Evolutionary conservation across 2,888 invertebrate genomes (phyloP).

Genomic region (Drosophila limbata): DNA sequence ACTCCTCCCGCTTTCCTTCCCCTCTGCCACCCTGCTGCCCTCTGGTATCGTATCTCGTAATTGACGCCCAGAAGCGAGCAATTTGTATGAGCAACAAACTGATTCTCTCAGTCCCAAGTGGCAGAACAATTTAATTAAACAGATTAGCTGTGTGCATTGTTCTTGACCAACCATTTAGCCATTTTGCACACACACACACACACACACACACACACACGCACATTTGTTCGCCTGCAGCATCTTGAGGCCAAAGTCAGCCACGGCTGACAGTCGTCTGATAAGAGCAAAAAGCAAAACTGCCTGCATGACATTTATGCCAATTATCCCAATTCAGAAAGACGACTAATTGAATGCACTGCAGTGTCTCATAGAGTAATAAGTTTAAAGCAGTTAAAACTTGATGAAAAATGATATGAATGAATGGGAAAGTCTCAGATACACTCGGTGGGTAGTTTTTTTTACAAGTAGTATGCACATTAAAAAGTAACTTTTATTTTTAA

Average conservation of each 20-base stretch:
- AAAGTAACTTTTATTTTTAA: no score
- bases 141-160: slow-evolving; percentile 30
- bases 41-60: not conserved
- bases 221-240: not conserved
- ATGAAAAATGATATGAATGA: no score
- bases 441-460: no score
- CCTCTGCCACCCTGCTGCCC: not conserved
- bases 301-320: not conserved
- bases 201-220: not conserved
- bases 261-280: slow-evolving; percentile 37
- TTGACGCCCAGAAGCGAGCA: slow-evolving; percentile 3
- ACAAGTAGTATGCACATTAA: no score
- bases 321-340: not conserved
- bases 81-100: slow-evolving; percentile 28
- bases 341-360: slow-evolving; percentile 1
- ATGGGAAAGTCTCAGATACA: no score
- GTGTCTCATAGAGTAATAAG: not conserved
- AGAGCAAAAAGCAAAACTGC: slow-evolving; percentile 1
- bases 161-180: slow-evolving; percentile 12
- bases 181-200: slow-evolving; percentile 3
- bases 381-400: no score
- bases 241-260: slow-evolving; percentile 2
- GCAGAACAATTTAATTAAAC: slow-evolving; percentile 43
- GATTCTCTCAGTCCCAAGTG: slow-evolving; percentile 11
- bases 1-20: no score